Evolutionary conservation across 2,888 invertebrate genomes (phyloP), one percentile per base, ranked within the genome.

Genomic region (Hesperia comma): DNA sequence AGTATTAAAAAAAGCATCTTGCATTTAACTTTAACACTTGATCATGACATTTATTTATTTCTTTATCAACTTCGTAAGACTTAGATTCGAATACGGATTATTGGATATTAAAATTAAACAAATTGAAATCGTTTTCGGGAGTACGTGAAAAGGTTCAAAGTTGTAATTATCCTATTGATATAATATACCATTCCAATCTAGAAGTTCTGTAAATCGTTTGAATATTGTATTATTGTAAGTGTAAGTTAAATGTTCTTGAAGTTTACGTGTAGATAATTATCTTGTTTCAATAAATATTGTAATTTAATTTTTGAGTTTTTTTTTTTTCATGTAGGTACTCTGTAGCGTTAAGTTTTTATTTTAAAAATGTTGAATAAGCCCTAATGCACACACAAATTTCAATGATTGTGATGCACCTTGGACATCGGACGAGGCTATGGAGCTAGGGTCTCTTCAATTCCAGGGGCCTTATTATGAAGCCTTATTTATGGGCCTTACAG

Each of bases 281-380:
- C 79, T 78, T 81, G 80, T 82, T 84, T 81, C 79, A 81, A 82
- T 81, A 84, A 79, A 80, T 77, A 76, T 76, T 69, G 69, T 70
- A 74, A 73, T 68, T 75, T n/a, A 12, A 67, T 61, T 62, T 40
- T 15, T 70, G 15, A 69, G 69, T 71, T 69, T 69, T 71, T 64
- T 63, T 56, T 49, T 43, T n/a, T n/a, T n/a, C n/a, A n/a, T n/a
- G n/a, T n/a, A n/a, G 3, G 37, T 37, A 12, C 12, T 12, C 2
- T 37, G 37, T 37, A 12, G 37, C n/a, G n/a, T n/a, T n/a, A n/a
- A n/a, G n/a, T n/a, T n/a, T n/a, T n/a, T n/a, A n/a, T n/a, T n/a
- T n/a, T n/a, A n/a, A n/a, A n/a, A n/a, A n/a, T n/a, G n/a, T n/a
- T n/a, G n/a, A n/a, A n/a, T n/a, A n/a, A n/a, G n/a, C n/a, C n/a